Evolutionary conservation across 2,113 vertebrate species (phyloP).

Genomic region (Puma concolor): DNA sequence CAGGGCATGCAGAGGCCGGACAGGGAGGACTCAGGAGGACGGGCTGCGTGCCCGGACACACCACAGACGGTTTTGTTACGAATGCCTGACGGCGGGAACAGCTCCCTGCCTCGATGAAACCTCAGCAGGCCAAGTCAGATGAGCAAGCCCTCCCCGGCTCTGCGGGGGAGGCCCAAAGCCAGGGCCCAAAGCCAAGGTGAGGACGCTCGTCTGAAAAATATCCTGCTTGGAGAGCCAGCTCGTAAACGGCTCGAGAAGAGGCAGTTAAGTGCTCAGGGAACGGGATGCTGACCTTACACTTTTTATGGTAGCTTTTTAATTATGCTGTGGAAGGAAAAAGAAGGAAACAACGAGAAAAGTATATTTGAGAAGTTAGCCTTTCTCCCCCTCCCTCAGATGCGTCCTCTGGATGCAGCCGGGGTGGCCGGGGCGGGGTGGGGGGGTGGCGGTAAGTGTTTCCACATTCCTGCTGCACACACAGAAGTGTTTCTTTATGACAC

Average conservation of each 20-base stretch:
- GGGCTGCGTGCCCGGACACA: not conserved
- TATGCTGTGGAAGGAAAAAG: not conserved
- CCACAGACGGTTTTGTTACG: too few species aligned
- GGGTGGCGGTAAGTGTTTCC: not conserved
- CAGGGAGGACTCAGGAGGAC: not conserved
- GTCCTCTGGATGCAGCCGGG: fast-evolving
- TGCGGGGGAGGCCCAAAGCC: too few species aligned
- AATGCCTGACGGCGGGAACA: fast-evolving
- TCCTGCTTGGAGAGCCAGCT: not conserved
- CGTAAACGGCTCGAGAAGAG: not conserved
- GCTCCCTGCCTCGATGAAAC: fast-evolving
- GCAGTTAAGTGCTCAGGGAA: not conserved
- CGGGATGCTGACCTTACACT: not conserved
- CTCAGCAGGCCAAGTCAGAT: fast-evolving
- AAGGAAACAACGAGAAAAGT: not conserved
- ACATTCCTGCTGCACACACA: not conserved
- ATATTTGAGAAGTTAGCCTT: not conserved
- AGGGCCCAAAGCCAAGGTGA: not conserved
- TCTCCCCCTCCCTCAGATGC: not conserved
- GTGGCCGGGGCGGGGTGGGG: too few species aligned
- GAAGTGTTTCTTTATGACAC: not conserved
- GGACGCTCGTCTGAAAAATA: not conserved
- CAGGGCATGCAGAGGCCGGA: not conserved
- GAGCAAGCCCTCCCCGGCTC: not conserved
- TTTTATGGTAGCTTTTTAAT: not conserved